A percentile compares a stretch with the other conserved stretches of the same genome.
phyloP scores from a whole-genome alignment of 2,888 invertebrate genomes.

The Melanchra persicariae region DNA sequence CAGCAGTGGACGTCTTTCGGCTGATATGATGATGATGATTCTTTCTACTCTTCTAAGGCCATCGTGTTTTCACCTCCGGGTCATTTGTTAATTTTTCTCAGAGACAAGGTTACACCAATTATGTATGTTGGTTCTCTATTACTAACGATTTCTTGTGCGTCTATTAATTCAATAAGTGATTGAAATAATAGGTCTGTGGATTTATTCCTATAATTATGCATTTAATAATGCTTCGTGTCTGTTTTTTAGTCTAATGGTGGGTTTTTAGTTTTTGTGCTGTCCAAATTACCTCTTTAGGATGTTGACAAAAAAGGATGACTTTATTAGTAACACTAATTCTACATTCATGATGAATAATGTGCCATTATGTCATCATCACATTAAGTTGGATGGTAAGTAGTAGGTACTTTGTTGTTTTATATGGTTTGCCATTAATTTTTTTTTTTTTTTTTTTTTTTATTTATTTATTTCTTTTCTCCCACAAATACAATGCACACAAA shows the following conservation, averaged over 20 bases:
- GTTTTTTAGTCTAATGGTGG: slow-evolving; percentile 13
- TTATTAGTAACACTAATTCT: slow-evolving; percentile 20
- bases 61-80: slow-evolving; percentile 73
- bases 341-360: slow-evolving; percentile 8
- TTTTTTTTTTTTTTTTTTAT: not conserved
- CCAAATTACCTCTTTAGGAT: slow-evolving; percentile 33
- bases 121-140: slow-evolving; percentile 53
- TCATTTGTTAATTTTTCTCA: slow-evolving; percentile 73
- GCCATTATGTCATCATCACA: not conserved
- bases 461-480: too few relatives aligned
- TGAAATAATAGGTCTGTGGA: slow-evolving; percentile 48
- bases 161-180: slow-evolving; percentile 50
- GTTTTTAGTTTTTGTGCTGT: slow-evolving; percentile 30
- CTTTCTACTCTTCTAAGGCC: slow-evolving; percentile 64
- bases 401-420: too few relatives aligned
- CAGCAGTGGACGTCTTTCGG: not conserved
- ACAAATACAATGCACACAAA: too few relatives aligned
- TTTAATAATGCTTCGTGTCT: slow-evolving; percentile 34
- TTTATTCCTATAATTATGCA: slow-evolving; percentile 47
- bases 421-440: too few relatives aligned
- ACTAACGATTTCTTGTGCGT: slow-evolving; percentile 60
- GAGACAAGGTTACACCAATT: slow-evolving; percentile 64
- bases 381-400: too few relatives aligned
- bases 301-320: slow-evolving; percentile 37
- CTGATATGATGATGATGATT: too few relatives aligned